Evolutionary conservation across 2,113 vertebrate species (phyloP), one percentile per base, ranked within the genome.

Genomic region (Mesocricetus auratus): DNA sequence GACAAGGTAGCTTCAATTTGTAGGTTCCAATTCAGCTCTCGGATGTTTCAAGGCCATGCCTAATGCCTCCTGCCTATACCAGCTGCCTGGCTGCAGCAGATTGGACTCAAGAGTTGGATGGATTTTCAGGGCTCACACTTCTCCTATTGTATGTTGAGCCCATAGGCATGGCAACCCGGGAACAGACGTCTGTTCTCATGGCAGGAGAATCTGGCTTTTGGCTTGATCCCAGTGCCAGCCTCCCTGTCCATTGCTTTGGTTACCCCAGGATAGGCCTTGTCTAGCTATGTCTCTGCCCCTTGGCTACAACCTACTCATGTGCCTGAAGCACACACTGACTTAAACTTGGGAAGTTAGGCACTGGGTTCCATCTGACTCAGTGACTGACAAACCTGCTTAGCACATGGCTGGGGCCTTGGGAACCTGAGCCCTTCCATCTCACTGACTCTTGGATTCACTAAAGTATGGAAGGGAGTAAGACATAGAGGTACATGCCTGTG

Each of bases 241-340:
- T 74, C n/a, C 58, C 47, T 56, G 1, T 9, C 2, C 0, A 7
- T 39, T 96, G 39, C 81, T 89, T 62, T 45, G 79, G 16, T 73
- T 22, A 10, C 15, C 22, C 15, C 11, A 83, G 86, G 47, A 74
- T 5, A 33, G 33, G 5, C 64, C 26, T 36, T n/a, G 3, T n/a
- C 45, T 73, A 85, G 69, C 26, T 2, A 3, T 2, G 13, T 11
- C 24, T 58, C 0, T 7, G 7, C 8, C 16, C n/a, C 5, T 0
- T 6, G 24, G 2, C 8, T 21, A 75, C 36, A 6, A 2, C 1
- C 47, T 5, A 11, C 7, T 66, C 7, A 21, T 45, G 66, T 7
- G 19, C 22, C 0, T 11, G 0, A 3, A 1, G 16, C 0, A 0
- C 2, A n/a, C 36, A 64, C 79, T 0, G 0, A n/a, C 86, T 10